Base-by-base conservation (phyloP, 2,888 invertebrate species). In the Drosophila robusta region DNA sequence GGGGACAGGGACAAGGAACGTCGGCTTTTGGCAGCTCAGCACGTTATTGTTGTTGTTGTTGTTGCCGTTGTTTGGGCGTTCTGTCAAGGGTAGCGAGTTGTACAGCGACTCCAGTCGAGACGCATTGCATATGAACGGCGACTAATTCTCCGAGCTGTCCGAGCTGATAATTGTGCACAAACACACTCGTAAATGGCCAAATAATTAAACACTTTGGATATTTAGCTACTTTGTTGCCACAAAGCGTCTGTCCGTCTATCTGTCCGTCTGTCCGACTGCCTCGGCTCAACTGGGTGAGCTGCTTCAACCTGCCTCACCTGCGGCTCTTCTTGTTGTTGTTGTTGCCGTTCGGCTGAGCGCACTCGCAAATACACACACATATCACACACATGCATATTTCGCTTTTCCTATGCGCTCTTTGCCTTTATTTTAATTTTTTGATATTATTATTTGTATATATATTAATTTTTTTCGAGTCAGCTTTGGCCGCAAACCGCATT, bases 41-140 rank as follows among this genome's bases (percentile, higher is more conserved):
- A 42, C 12, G 12, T 32, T 9, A 12, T 16, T 26, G 38, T 7
- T 36, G 6, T n/a, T 7, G 36, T 36, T n/a, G 34, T 14, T 14
- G 12, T 24, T 9, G 36, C 4, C 29, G 32, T 32, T 32, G 29
- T 42, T 42, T 52, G 66, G 52, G 60, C 58, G 67, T 46, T 29
- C 54, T 46, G 24, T 55, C 78, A 74, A 74, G 78, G 78, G 50
- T 57, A 78, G 39, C 74, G 8, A 54, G 54, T 55, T 41, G 60
- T 46, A 45, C 12, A 16, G 14, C 24, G 9, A 11, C n/a, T 56
- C 39, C 12, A 18, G 38, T 26, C 26, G 38, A 24, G 39, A 36
- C 14, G 4, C 12, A 50, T 52, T 32, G 7, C 45, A 67, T n/a
- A 18, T 22, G 12, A 39, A 54, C 26, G 11, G 24, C n/a, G 18